phyloP scores from a whole-genome alignment of 2,888 invertebrate genomes.

The Orchestes rusci region DNA sequence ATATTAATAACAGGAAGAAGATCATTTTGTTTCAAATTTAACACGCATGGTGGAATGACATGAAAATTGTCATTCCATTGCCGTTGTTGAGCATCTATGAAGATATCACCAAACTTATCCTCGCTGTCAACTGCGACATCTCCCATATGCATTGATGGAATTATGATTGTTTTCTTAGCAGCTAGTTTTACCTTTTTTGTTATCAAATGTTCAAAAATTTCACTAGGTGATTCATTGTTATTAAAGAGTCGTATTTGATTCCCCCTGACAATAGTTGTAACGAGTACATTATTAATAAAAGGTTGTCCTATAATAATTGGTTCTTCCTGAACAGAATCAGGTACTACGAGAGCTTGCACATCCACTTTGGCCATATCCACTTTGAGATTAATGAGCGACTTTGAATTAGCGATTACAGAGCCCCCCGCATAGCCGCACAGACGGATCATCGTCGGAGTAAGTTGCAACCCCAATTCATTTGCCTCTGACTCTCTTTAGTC shows the following conservation, averaged over 20 bases:
- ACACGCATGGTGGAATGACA: slow-evolving; percentile 13
- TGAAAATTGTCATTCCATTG: slow-evolving; percentile 8
- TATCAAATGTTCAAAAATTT: slow-evolving; percentile 16
- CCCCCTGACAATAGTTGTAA: slow-evolving; percentile 13
- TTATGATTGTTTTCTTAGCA: slow-evolving; percentile 10
- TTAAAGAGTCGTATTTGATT: slow-evolving; percentile 16
- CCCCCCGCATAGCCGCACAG: slow-evolving; percentile 21
- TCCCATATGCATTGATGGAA: slow-evolving; percentile 16
- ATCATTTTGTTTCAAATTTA: slow-evolving; percentile 3
- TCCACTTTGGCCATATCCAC: slow-evolving; percentile 16
- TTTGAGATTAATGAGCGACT: slow-evolving; percentile 11
- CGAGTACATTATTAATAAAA: slow-evolving; percentile 18
- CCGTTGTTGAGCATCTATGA: slow-evolving; percentile 11
- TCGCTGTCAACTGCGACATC: slow-evolving; percentile 7
- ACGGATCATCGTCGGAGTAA: slow-evolving; percentile 7
- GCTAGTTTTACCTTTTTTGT: slow-evolving; percentile 9
- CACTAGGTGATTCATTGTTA: not conserved
- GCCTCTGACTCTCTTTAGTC: slow-evolving; percentile 12
- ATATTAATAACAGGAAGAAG: slow-evolving; percentile 13
- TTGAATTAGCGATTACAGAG: slow-evolving; percentile 10
- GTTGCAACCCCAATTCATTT: slow-evolving; percentile 6
- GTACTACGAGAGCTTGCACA: slow-evolving; percentile 21
- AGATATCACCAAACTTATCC: slow-evolving; percentile 5
- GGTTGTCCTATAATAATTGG: slow-evolving; percentile 25
- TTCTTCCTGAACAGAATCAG: slow-evolving; percentile 20